phyloP scores from a whole-genome alignment of 2,113 vertebrate species.

The Zapornia atra region DNA sequence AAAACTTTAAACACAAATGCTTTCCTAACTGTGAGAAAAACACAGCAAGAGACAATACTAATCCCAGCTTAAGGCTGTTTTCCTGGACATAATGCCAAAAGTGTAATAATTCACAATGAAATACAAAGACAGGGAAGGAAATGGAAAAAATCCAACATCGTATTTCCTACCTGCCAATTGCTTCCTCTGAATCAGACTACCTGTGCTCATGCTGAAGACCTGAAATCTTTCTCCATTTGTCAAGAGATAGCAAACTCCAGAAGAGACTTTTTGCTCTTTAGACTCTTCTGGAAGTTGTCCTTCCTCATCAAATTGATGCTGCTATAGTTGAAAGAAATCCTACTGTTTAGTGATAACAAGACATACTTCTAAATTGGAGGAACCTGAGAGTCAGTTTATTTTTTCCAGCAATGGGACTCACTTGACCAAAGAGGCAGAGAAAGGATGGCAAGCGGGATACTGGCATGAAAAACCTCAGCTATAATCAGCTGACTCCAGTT shows the following conservation, averaged over 20 bases:
- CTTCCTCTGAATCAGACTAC: constrained; percentile 38
- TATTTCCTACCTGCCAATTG: constrained; percentile 51
- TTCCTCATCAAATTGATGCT: constrained; percentile 6
- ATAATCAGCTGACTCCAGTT: constrained; percentile 58
- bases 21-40: background rate
- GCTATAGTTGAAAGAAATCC: constrained; percentile 24
- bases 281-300: background rate
- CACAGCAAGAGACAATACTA: background rate
- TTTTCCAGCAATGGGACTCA: background rate
- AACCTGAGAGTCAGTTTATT: background rate
- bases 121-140: constrained; percentile 24
- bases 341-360: background rate
- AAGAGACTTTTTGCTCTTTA: background rate
- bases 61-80: background rate
- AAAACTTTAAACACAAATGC: background rate
- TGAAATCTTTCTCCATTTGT: constrained; percentile 10
- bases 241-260: constrained; percentile 11
- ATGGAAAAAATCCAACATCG: background rate
- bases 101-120: background rate
- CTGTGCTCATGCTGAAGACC: background rate
- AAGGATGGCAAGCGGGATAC: constrained; percentile 31
- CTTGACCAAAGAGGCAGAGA: constrained; percentile 26
- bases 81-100: background rate
- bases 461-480: constrained; percentile 43
- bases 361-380: background rate